Evolutionary conservation across 2,888 invertebrate genomes (phyloP).

Genomic region (Barypeithes pellucidus): DNA sequence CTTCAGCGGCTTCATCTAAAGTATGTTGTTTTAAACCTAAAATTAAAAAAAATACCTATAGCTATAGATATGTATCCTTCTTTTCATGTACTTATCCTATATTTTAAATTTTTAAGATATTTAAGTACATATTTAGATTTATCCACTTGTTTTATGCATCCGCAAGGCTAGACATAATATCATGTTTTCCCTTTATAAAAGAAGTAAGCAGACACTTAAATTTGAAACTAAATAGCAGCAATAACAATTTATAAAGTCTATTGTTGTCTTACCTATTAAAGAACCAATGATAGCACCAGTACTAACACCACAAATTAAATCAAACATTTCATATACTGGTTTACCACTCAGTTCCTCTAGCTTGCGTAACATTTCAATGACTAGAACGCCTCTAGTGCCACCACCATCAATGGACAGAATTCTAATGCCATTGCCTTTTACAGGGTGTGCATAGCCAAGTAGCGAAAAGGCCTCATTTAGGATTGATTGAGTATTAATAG

Average conservation of each 20-base stretch:
- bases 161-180: no score
- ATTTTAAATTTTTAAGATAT: neutral
- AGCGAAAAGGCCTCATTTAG: slow-evolving; percentile 76
- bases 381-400: slow-evolving; percentile 89
- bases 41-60: no score
- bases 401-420: slow-evolving; percentile 93
- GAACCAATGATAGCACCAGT: slow-evolving; percentile 83
- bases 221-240: no score
- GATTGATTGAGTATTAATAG: slow-evolving; percentile 66
- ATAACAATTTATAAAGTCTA: no score
- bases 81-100: neutral
- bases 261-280: slow-evolving; percentile 77
- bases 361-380: slow-evolving; percentile 86
- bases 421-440: slow-evolving; percentile 82
- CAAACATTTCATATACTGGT: slow-evolving; percentile 85
- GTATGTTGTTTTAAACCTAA: slow-evolving; percentile 74
- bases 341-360: slow-evolving; percentile 82
- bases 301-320: slow-evolving; percentile 89
- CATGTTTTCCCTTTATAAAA: no score
- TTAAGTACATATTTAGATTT: no score
- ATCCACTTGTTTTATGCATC: no score
- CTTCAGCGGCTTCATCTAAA: slow-evolving; percentile 75
- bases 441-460: slow-evolving; percentile 81
- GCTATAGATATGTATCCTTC: no score
- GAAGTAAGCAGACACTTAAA: no score